These are phyloP conservation scores for Xanthorhoe spadicearia DNA, from an alignment of 2,888 invertebrate genomes.

Conservation along the genomic window DNA sequence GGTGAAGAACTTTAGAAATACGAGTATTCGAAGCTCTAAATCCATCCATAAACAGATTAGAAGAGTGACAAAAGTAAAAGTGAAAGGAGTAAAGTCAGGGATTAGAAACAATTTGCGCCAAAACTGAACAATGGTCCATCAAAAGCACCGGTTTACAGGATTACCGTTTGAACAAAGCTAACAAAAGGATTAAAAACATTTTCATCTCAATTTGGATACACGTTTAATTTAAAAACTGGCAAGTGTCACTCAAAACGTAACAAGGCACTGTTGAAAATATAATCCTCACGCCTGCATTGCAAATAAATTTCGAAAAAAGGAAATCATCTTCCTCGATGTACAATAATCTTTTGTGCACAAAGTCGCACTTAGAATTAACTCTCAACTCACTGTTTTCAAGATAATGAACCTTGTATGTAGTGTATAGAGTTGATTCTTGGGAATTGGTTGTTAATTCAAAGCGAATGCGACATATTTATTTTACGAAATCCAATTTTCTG, in stretches of 20 bases:
- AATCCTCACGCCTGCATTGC: slow-evolving; percentile 62
- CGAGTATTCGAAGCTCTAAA: slow-evolving; percentile 27
- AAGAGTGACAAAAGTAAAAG: slow-evolving; percentile 47
- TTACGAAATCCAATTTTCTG: slow-evolving; percentile 85
- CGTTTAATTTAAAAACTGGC: slow-evolving; percentile 64
- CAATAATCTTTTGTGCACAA: slow-evolving; percentile 77
- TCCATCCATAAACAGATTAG: slow-evolving; percentile 51
- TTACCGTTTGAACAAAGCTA: slow-evolving; percentile 59
- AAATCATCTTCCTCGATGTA: slow-evolving; percentile 63
- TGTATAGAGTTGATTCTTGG: slow-evolving; percentile 49
- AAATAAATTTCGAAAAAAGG: slow-evolving; percentile 65
- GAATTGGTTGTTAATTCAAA: slow-evolving; percentile 59
- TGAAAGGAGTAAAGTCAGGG: slow-evolving; percentile 52
- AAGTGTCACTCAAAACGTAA: slow-evolving; percentile 75
- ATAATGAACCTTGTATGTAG: slow-evolving; percentile 47
- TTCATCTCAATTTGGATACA: slow-evolving; percentile 60
- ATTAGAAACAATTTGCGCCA: slow-evolving; percentile 61
- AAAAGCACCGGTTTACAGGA: slow-evolving; percentile 61
- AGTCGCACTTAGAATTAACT: slow-evolving; percentile 79
- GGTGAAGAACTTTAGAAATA: slow-evolving; percentile 8
- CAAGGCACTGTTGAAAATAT: slow-evolving; percentile 65
- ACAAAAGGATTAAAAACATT: slow-evolving; percentile 64
- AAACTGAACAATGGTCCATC: slow-evolving; percentile 54
- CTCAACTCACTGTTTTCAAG: slow-evolving; percentile 56
- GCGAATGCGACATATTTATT: slow-evolving; percentile 83